Base-by-base conservation (phyloP, 2,888 invertebrate genomes). In the Eugnorisma glareosa region DNA sequence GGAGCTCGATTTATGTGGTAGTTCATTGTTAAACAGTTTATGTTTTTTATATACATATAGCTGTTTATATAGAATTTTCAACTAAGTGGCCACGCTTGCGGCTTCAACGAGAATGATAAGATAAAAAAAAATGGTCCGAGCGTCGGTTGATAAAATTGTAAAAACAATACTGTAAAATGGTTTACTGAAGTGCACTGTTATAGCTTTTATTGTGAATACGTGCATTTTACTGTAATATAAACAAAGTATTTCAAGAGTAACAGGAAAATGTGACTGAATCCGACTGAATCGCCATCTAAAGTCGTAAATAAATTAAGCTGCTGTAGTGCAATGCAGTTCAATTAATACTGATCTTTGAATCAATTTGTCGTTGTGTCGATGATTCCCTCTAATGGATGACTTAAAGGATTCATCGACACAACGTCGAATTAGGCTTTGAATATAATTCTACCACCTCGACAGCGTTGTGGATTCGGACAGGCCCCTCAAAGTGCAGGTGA, bases 1-100 rank as follows among this genome's bases (percentile, higher is more conserved):
- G 77, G 79, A 54, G 84, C 83, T 82, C 69, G 72, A 64, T 79
- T 79, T 51, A 71, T 83, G 81, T 63, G 82, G 77, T 77, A 64
- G 61, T 78, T 72, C 61, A 85, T 80, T 79, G 77, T 77, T 83
- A 66, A 77, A 75, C 79, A 77, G 80, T 80, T 51, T 70, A 67
- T n/a, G 24, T 75, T 73, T 67, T 70, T 69, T 67, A n/a, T 67
- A 40, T 28, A n/a, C n/a, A 15, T 59, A 28, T 24, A 68, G 28
- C 51, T 35, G 43, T 63, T 59, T 79, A 43, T 70, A 51, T 51
- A n/a, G 43, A 70, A 51, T 43, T 57, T 61, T 57, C 0, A 28
- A 71, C 18, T 35, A n/a, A 70, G 57, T 79, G 61, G 57, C 69
- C 43, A 72, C 61, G 66, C 66, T 57, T 57, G 54, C 69, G 51